A percentile compares a stretch with the other conserved stretches of the same genome.
Conservation (phyloP, 2,888 invertebrate species). For the Hyppa rectilinea region DNA sequence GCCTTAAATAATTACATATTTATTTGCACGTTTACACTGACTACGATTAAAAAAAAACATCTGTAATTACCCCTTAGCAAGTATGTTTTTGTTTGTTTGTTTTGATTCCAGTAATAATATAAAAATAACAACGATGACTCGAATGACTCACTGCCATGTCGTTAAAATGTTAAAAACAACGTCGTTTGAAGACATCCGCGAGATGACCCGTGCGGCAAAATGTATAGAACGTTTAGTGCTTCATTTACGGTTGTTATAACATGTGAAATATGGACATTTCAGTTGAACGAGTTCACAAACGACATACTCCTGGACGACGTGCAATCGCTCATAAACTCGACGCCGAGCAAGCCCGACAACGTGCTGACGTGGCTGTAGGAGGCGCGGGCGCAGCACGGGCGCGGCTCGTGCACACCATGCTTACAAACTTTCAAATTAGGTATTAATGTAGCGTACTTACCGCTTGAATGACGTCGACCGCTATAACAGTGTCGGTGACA, state of each 20-base stretch:
- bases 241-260: constrained; percentile 28
- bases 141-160: constrained; percentile 21
- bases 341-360: constrained; percentile 96
- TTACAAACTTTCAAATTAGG: constrained; percentile 76
- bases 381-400: constrained; percentile 16
- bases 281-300: constrained; percentile 96
- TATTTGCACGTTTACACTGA: not conserved
- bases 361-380: constrained; percentile 96
- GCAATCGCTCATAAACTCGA: constrained; percentile 96
- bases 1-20: not conserved
- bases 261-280: constrained; percentile 73
- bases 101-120: constrained; percentile 14
- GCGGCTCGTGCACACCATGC: constrained; percentile 50
- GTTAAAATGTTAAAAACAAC: constrained; percentile 35
- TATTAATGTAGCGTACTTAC: constrained; percentile 73
- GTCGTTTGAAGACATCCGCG: constrained; percentile 9
- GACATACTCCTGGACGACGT: constrained; percentile 97
- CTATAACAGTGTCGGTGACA: constrained; percentile 74
- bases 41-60: not conserved
- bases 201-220: not conserved
- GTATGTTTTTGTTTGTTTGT: constrained; percentile 9
- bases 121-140: constrained; percentile 41
- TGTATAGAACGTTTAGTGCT: constrained; percentile 11
- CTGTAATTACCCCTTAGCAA: not conserved
- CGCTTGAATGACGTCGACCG: constrained; percentile 69